Evolutionary conservation across 2,888 invertebrate genomes (phyloP), one percentile per base, ranked within the genome.

Genomic region (Apotomis turbidana): DNA sequence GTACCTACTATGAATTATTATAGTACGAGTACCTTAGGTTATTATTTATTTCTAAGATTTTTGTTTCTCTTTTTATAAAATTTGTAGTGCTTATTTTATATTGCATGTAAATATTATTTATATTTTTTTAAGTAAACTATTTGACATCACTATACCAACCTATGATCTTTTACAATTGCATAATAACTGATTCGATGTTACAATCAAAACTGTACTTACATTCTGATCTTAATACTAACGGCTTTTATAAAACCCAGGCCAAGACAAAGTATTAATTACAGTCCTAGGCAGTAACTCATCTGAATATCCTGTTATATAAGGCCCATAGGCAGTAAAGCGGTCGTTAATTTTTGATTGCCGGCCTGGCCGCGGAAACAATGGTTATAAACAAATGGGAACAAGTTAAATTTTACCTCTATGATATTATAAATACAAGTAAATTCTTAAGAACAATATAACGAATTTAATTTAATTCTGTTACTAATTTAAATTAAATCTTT

Each of bases 231-330:
- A 55, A 55, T 41, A 64, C 8, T 58, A 58, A 38, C 58, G 58
- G 58, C 38, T 9, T 5, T 62, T n/a, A 46, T 59, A 59, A 41
- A 59, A n/a, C 59, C 13, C 59, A n/a, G 46, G 41, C 60, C 15
- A 49, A 71, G 59, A 71, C 71, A 67, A 67, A 61, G 71, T 71
- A 71, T 67, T 71, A 67, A 71, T 71, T 71, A 61, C 67, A 38
- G 55, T 36, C 60, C 49, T 54, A 51, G 54, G 67, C 55, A 38
- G 49, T 71, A 60, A 54, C 52, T 68, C 68, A 68, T 68, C 38
- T 15, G 60, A 59, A 59, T 68, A 59, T 60, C 52, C 52, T 54
- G 52, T 60, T 68, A 60, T 68, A 52, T 68, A 60, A 52, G 36
- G 44, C 52, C 59, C 58, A 12, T 49, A 41, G 41, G 51, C 68